Percentiles rank a stretch among this genome's conserved stretches.
Evolutionary conservation across 2,888 invertebrate genomes (phyloP).

Genomic region (Lacanobia oleracea): DNA sequence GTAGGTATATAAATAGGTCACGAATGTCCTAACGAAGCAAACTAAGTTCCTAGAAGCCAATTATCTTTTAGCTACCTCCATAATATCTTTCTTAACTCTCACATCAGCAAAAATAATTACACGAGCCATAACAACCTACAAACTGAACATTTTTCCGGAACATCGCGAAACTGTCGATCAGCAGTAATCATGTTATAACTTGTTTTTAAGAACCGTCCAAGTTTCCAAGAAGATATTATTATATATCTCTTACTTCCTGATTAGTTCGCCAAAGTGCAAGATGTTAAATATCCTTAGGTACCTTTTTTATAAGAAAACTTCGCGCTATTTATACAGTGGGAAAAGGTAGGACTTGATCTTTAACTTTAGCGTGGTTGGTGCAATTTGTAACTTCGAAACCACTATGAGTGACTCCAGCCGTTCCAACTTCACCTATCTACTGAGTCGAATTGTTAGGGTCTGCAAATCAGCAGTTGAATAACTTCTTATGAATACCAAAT

Average conservation of each 20-base stretch:
- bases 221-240: constrained; percentile 64
- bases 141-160: constrained; percentile 55
- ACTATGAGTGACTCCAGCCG: constrained; percentile 33
- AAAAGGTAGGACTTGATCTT: constrained; percentile 45
- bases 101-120: constrained; percentile 55
- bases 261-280: constrained; percentile 64
- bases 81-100: constrained; percentile 42
- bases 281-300: constrained; percentile 59
- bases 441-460: constrained; percentile 9
- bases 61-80: constrained; percentile 30
- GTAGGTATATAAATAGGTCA: constrained; percentile 4
- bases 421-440: constrained; percentile 20
- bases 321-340: constrained; percentile 40
- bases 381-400: constrained; percentile 39
- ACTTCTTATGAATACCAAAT: constrained; percentile 6
- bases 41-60: constrained; percentile 25
- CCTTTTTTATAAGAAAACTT: constrained; percentile 61
- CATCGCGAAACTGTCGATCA: constrained; percentile 63
- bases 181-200: constrained; percentile 60
- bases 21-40: constrained; percentile 16
- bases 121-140: constrained; percentile 38
- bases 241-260: constrained; percentile 58
- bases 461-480: not conserved
- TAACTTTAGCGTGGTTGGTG: constrained; percentile 28
- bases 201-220: constrained; percentile 60